Base-by-base conservation (phyloP, 2,888 invertebrate genomes). In the Acronicta aceris region DNA sequence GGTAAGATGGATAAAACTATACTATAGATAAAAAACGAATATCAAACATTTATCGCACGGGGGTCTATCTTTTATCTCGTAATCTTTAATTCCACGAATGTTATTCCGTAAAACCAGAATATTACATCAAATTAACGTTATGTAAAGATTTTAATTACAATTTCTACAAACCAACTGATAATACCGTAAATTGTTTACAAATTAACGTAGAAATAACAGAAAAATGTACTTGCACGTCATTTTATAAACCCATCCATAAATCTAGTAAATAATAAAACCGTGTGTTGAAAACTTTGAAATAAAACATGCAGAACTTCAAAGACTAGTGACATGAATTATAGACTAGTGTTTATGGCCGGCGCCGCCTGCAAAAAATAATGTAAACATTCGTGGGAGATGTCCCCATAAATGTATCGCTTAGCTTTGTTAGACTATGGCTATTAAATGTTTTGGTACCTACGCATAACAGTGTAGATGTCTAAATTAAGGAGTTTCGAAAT, bases 181-280 rank as follows among this genome's bases (percentile, higher is more conserved):
- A 53, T 65, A 62, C 53, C 59, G 59, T 57, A 60, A 65, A 74
- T 49, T 62, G 75, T 57, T 71, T 71, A 74, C 69, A 51, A 65
- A 68, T 50, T 45, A 61, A 48, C 50, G 50, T 57, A 54, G 50
- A 64, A 75, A 71, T 64, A 75, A 76, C 61, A 68, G 66, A 63
- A 75, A 64, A 56, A 55, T 61, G 46, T 59, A 57, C 51, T 54
- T 25, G 40, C 49, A 43, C 57, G 60, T 67, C 59, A 77, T 78
- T 71, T 68, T 67, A 61, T 65, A 64, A 9, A 66, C 50, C 17
- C 25, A 33, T 25, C 57, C 64, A 79, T 77, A 78, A 78, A 78
- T 78, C 77, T 71, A 60, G 42, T 47, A 38, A 76, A 76, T 65
- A 79, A 76, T 79, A 78, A 78, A 76, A 63, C 41, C n/a, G 55